Percentiles rank a stretch among this genome's conserved stretches.
These are phyloP conservation scores for Arizona elegans DNA, from an alignment of 2,113 vertebrate species.

Conservation along the genomic window DNA sequence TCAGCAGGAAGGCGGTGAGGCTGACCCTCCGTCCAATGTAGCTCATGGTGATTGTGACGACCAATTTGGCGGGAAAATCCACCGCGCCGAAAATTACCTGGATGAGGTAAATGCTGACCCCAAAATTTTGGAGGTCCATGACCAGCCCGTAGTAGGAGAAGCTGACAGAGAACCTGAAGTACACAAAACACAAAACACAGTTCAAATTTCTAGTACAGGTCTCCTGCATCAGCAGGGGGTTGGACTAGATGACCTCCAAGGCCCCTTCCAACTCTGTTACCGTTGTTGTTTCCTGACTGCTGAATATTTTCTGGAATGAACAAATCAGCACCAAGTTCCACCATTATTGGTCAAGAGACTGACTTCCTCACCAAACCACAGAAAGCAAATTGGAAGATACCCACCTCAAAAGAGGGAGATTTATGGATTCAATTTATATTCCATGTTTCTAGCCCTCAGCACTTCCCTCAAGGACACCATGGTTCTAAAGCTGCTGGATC, in stretches of 20 bases:
- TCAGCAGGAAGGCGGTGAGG: constrained; percentile 72
- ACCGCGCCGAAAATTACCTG: constrained; percentile 87
- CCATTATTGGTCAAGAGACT: neutral
- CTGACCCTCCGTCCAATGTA: constrained; percentile 79
- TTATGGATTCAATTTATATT: neutral
- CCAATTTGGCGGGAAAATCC: constrained; percentile 84
- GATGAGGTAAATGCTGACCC: constrained; percentile 87
- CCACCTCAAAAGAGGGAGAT: neutral
- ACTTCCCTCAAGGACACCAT: neutral
- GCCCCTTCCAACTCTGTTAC: no score
- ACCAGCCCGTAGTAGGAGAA: constrained; percentile 91
- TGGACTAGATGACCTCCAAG: no score
- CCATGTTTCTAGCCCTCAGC: neutral
- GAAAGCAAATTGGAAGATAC: neutral
- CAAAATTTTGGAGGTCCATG: constrained; percentile 92
- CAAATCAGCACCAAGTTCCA: neutral
- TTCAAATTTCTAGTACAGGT: no score
- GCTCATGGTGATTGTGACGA: constrained; percentile 75
- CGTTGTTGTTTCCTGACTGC: neutral
- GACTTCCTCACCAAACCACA: neutral
- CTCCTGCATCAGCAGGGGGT: no score
- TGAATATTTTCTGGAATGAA: neutral
- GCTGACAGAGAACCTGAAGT: constrained; percentile 80
- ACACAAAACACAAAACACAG: neutral
- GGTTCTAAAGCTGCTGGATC: neutral